Conservation (phyloP, 2,797 vertebrate genomes). For the Vultur gryphus region DNA sequence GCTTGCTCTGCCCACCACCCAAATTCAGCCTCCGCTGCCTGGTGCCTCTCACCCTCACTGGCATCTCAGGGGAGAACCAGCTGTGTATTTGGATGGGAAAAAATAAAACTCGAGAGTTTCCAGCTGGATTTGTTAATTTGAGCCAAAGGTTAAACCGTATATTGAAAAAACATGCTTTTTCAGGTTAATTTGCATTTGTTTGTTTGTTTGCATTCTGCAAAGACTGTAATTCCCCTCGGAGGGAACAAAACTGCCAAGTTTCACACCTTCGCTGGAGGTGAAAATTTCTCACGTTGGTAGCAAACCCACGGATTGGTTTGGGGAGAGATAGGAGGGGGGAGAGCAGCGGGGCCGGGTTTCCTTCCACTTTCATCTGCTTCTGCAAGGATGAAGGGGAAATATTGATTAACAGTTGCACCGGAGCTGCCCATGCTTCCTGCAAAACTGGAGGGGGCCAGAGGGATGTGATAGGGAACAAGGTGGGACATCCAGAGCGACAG, state of each 20-base stretch:
- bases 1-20: background rate
- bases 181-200: slow-evolving; percentile 52
- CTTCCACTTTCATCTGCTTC: slow-evolving; percentile 12
- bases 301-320: slow-evolving; percentile 33
- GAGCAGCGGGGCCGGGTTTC: background rate
- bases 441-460: background rate
- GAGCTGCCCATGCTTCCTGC: background rate
- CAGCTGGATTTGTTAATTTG: slow-evolving; percentile 52
- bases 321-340: background rate
- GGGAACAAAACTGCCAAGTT: slow-evolving; percentile 73
- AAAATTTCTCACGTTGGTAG: slow-evolving; percentile 76
- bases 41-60: background rate
- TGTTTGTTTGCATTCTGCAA: slow-evolving; percentile 62
- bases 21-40: background rate
- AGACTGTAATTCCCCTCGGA: slow-evolving; percentile 69
- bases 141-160: background rate
- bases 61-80: background rate
- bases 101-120: background rate
- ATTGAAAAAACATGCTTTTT: background rate
- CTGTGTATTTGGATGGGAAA: background rate
- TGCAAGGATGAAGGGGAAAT: background rate
- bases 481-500: background rate
- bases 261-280: slow-evolving; percentile 77
- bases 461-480: background rate
- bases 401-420: background rate